Percentiles rank a stretch among this genome's conserved stretches.
phyloP scores from a whole-genome alignment of 2,797 vertebrate genomes.

The Synaphobranchus kaupii region DNA sequence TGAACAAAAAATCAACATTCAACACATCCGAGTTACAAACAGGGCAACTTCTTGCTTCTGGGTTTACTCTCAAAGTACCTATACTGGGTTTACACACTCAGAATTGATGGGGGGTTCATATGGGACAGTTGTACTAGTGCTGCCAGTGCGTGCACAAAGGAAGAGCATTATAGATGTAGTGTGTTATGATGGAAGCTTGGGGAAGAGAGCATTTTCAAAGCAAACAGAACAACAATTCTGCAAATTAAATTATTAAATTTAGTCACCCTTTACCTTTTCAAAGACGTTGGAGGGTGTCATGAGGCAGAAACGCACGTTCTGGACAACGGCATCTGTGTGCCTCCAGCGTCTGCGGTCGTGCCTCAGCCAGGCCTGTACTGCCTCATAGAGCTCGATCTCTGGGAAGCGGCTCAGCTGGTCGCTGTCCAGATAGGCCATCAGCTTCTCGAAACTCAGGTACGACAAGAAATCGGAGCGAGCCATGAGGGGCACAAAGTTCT shows the following conservation, averaged over 20 bases:
- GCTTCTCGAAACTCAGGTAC: conserved; percentile 96
- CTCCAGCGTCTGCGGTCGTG: conserved; percentile 98
- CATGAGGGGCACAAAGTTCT: conserved; percentile 99
- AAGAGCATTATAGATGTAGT: neutral
- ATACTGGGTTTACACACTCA: neutral
- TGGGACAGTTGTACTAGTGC: neutral
- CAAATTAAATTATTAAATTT: neutral
- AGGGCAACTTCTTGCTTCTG: neutral
- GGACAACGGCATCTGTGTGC: conserved; percentile 96
- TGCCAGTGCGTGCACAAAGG: neutral
- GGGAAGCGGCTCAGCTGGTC: conserved; percentile 94
- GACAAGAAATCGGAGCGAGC: conserved; percentile 94
- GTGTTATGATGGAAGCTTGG: neutral
- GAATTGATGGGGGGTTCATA: neutral
- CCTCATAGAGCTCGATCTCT: conserved; percentile 96
- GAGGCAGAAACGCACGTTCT: conserved; percentile 98
- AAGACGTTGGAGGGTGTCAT: conserved; percentile 98
- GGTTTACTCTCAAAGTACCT: neutral
- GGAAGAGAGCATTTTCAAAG: neutral
- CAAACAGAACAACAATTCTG: neutral
- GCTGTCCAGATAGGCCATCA: conserved; percentile 92
- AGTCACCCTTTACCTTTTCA: conserved; percentile 86
- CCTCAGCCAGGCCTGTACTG: conserved; percentile 94
- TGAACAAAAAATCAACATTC: neutral
- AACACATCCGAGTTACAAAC: neutral